Base-by-base conservation (phyloP, 2,113 vertebrate species). In the Pituophis catenifer region DNA sequence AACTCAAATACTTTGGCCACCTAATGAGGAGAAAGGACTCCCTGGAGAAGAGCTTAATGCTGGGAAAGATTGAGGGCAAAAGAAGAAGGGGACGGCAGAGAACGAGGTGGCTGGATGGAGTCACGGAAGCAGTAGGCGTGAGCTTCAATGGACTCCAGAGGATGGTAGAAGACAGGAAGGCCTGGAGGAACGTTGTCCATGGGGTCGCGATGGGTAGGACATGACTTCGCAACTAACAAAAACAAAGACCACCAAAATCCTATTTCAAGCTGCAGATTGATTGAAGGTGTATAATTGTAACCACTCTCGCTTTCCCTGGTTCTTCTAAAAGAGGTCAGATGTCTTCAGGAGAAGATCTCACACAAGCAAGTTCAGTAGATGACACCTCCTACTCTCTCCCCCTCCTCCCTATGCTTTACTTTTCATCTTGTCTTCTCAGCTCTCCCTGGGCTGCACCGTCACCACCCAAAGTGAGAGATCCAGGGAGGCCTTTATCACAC, bases 391-490 rank as follows among this genome's bases (percentile, higher is more conserved):
- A 48, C 10, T 0, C 54, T 5, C 0, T 59, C 89, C 10, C 24
- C 29, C 23, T 85, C 75, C 70, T 55, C 15, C 8, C 75, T 9
- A 4, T 38, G n/a, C 0, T 3, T n/a, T 21, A 26, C 62, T 26
- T 90, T 44, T 86, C 29, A 58, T 52, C 38, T 12, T 5, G n/a
- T 55, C n/a, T 5, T 94, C 91, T 62, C 88, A 93, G 54, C 21
- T 65, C 4, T 0, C 0, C 15, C 1, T 0, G 52, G 86, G 19
- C 86, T 89, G 38, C 48, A 0, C 0, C 33, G 21, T 15, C 52
- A 44, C 29, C 1, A 0, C 0, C 0, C 0, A 29, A 55, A 23
- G 58, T 53, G 92, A 93, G 38, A 94, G n/a, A 57, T 89, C 57
- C 0, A 33, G n/a, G 86, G 86, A 94, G 2, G 87, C 89, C 90